Evolutionary conservation across 1,140 invertebrate species (phyloP).

Genomic region (Hyposmocoma kahamanoa): DNA sequence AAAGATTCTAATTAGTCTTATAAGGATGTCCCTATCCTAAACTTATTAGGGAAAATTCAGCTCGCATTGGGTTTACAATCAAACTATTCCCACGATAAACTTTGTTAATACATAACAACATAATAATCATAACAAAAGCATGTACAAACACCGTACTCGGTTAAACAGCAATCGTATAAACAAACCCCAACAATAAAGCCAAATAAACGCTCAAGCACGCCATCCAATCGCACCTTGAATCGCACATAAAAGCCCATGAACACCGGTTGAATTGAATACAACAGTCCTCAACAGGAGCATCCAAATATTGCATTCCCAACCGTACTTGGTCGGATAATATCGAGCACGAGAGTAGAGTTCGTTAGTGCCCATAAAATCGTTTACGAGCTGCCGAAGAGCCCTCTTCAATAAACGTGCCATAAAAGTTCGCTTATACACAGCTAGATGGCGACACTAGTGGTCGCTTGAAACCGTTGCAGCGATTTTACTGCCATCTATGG

Average conservation of each 20-base stretch:
- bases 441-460: slow-evolving; percentile 71
- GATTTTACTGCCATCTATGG: slow-evolving; percentile 72
- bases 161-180: slow-evolving; percentile 73
- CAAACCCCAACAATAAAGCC: slow-evolving; percentile 72
- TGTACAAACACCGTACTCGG: slow-evolving; percentile 66
- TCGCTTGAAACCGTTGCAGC: slow-evolving; percentile 57
- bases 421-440: slow-evolving; percentile 68
- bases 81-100: slow-evolving; percentile 36
- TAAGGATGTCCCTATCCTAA: no score
- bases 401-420: slow-evolving; percentile 70
- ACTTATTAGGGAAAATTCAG: no score
- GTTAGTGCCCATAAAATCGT: slow-evolving; percentile 68
- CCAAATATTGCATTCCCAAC: slow-evolving; percentile 57
- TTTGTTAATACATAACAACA: slow-evolving; percentile 60
- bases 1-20: no score
- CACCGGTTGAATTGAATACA: slow-evolving; percentile 68
- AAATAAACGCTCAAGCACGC: slow-evolving; percentile 72
- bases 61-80: no score
- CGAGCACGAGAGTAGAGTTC: slow-evolving; percentile 57
- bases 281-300: slow-evolving; percentile 56
- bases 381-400: slow-evolving; percentile 71
- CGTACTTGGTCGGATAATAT: slow-evolving; percentile 66
- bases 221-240: slow-evolving; percentile 73
- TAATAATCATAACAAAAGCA: slow-evolving; percentile 70
- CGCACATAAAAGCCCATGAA: slow-evolving; percentile 70